Percentiles rank a stretch among this genome's conserved stretches.
Conservation (phyloP, 37 sponge, comb jelly and placozoan species). For the Haliclona indistincta region DNA sequence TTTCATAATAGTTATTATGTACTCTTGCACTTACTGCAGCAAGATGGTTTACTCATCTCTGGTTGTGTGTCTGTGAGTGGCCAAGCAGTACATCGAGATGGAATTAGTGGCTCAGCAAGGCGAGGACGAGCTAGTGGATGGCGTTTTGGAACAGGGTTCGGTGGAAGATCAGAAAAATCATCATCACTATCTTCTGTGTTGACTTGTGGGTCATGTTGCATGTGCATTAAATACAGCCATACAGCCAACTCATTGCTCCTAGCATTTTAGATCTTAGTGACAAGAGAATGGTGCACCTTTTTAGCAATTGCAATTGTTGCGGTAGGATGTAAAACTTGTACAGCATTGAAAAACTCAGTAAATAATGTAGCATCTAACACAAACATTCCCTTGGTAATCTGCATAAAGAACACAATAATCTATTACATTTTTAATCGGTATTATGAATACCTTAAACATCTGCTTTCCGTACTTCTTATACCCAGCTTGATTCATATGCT, state of each 20-base stretch:
- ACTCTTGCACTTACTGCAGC: no score
- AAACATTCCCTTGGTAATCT: not conserved
- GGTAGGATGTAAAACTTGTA: not conserved
- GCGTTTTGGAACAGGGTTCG: no score
- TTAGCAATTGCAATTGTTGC: not conserved
- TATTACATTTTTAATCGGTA: not conserved
- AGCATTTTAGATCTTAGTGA: constrained; percentile 8
- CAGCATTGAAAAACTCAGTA: not conserved
- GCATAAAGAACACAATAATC: not conserved
- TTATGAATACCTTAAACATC: not conserved
- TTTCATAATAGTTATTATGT: no score
- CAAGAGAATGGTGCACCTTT: not conserved
- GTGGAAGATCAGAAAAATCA: no score
- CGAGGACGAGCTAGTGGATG: no score
- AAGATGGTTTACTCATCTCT: no score
- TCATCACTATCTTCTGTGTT: no score
- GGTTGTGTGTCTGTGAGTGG: no score
- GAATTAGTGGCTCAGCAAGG: no score
- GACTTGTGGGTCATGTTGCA: no score
- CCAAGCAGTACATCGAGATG: no score
- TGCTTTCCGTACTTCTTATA: not conserved
- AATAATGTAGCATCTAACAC: constrained; percentile 4
- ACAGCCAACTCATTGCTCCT: constrained; percentile 29
- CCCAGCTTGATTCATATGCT: not conserved
- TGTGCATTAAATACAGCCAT: no score